Evolutionary conservation across 2,888 invertebrate species (phyloP), one percentile per base, ranked within the genome.

Genomic region (Noctua comes): DNA sequence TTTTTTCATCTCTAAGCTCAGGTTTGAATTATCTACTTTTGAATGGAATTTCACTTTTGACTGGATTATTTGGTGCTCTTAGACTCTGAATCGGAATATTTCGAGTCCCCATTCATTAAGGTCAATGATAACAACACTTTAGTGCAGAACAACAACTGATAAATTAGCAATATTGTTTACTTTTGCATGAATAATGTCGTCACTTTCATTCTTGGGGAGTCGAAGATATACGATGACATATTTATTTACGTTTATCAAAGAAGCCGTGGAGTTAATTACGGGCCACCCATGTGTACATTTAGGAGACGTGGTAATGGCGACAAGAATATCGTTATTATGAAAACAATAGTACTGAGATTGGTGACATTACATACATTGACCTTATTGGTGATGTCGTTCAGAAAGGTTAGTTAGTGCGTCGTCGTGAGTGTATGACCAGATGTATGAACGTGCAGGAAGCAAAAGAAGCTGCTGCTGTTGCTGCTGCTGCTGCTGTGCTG

Each of bases 101-200:
- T 73, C 16, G 11, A 73, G 27, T n/a, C 36, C 31, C 18, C n/a
- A 62, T 72, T 36, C 46, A 74, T 43, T 27, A 68, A 71, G 85
- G 81, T 81, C 85, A 85, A 72, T 51, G 65, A 84, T 81, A 68
- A 31, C 27, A 51, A 31, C 36, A 68, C 40, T 57, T 69, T 16
- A n/a, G 54, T n/a, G n/a, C 65, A 43, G 24, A 82, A 85, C 57
- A 85, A 75, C 82, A 85, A 85, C 71, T 82, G 84, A 79, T 84
- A 76, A 69, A 73, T 68, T 68, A 21, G 2, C 54, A 48, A 81
- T 43, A 43, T 68, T 81, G 75, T 85, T 82, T 85, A 82, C 78
- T 69, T 73, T 57, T 82, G 72, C 79, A 84, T 84, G 62, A 84
- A 48, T 81, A 54, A 73, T 72, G 64, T 51, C 73, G 66, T 77